Conservation (phyloP, 2,888 invertebrate genomes). For the Scrobipalpa costella region DNA sequence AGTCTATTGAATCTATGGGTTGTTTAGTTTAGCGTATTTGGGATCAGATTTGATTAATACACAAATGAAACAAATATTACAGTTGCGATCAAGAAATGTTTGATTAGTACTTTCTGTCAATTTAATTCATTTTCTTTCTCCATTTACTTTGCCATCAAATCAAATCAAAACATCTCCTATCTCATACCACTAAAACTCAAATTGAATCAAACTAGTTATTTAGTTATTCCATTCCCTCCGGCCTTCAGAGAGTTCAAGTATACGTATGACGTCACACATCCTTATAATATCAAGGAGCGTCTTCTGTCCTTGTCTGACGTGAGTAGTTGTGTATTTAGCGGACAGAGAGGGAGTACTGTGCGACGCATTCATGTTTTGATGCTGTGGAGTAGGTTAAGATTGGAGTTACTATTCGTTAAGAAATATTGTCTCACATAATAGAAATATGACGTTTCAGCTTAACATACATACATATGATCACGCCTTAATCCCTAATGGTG, state of each 20-base stretch:
- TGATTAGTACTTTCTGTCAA: too few relatives aligned
- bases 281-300: constrained; percentile 27
- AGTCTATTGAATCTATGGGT: too few relatives aligned
- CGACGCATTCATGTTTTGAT: constrained; percentile 6
- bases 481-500: too few relatives aligned
- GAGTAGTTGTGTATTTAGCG: constrained; percentile 24
- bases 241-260: constrained; percentile 26
- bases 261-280: constrained; percentile 30
- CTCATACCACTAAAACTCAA: not conserved
- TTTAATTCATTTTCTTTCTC: too few relatives aligned
- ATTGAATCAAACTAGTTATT: not conserved
- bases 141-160: too few relatives aligned
- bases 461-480: too few relatives aligned
- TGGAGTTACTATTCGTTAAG: not conserved
- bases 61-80: too few relatives aligned
- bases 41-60: too few relatives aligned
- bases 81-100: too few relatives aligned
- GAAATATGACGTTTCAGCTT: too few relatives aligned
- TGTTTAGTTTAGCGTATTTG: too few relatives aligned
- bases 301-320: constrained; percentile 24
- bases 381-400: not conserved
- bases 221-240: not conserved
- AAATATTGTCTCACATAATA: not conserved
- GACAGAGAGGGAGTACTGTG: constrained; percentile 9
- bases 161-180: not conserved